Base-by-base conservation (phyloP, 2,888 invertebrate species). In the Rhopalosiphum nymphaeae region DNA sequence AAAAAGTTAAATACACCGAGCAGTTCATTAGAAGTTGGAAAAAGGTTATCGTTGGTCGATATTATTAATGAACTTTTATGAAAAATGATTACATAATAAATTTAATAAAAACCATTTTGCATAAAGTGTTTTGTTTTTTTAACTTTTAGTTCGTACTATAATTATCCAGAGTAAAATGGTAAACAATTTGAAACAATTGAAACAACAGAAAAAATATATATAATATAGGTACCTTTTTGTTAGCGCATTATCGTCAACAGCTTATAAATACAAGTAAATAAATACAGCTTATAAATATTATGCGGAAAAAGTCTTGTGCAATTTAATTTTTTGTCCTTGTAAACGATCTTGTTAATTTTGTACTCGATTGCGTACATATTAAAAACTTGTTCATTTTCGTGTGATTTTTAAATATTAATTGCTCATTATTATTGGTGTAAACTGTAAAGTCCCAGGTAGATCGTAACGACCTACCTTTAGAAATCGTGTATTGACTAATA, bases 381-480 rank as follows among this genome's bases (percentile, higher is more conserved):
- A 78, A 36, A 36, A 21, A 78, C 36, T 78, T 1, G 36, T 36
- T 78, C 78, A 21, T 36, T n/a, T 67, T 67, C 16, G 36, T 21
- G 36, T 21, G 78, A n/a, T 67, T 78, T 78, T 36, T 36, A 36
- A 78, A 53, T 53, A 53, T 53, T 21, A 53, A 36, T 36, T 21
- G 36, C 21, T 78, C 36, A 42, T 78, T 21, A 78, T 9, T 78
- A 10, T 36, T 36, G 21, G 21, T 78, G 3, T 36, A 3, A 78
- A 36, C 9, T 78, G 3, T 36, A 3, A 78, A 36, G 21, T 78
- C 78, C 36, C 21, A 78, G 36, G 21, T 26, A 21, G 90, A 9
- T 29, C n/a, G 36, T 49, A 44, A 91, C 44, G 84, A 91, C 91
- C 91, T 91, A 85, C 56, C 85, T 91, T 91, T 53, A 85, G 44